These are phyloP conservation scores for Drosophila nebulosa DNA, from an alignment of 1,140 invertebrate genomes.

Conservation along the genomic window DNA sequence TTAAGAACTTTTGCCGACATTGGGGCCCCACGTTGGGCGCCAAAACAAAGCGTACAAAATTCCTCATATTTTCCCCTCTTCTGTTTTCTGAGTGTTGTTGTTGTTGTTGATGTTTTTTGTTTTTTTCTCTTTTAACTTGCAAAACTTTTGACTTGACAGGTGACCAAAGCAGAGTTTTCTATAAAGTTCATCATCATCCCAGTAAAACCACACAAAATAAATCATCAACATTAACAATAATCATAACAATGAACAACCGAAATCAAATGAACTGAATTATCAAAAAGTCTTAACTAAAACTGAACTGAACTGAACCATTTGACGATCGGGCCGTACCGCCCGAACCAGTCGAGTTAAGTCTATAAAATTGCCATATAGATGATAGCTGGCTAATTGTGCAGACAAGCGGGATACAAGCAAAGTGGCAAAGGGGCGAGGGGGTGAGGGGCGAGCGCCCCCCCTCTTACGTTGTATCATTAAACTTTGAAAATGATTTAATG, in stretches of 20 bases:
- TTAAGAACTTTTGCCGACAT: constrained; percentile 74
- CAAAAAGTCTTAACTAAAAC: background rate
- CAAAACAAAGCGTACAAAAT: constrained; percentile 33
- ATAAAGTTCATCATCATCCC: constrained; percentile 6
- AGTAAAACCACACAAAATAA: constrained; percentile 28
- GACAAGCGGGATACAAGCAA: background rate
- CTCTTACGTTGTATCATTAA: background rate
- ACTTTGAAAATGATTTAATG: background rate
- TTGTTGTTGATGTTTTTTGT: background rate
- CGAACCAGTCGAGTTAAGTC: background rate
- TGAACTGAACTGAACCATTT: background rate
- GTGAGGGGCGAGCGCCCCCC: too few species aligned
- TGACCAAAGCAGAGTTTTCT: constrained; percentile 22
- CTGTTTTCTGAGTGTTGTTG: background rate
- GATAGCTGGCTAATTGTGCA: background rate
- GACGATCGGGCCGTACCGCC: background rate
- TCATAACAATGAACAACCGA: constrained; percentile 30
- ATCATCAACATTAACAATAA: constrained; percentile 38
- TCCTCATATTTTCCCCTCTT: background rate
- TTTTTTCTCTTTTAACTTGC: constrained; percentile 5
- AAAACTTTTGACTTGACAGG: constrained; percentile 56
- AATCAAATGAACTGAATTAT: background rate
- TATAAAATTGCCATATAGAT: background rate
- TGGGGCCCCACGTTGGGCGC: constrained; percentile 44
- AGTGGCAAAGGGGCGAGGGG: background rate